Percentiles rank a stretch among this genome's conserved stretches.
Conservation (phyloP, 1,140 invertebrate species). For the Probaryconus sp. region DNA sequence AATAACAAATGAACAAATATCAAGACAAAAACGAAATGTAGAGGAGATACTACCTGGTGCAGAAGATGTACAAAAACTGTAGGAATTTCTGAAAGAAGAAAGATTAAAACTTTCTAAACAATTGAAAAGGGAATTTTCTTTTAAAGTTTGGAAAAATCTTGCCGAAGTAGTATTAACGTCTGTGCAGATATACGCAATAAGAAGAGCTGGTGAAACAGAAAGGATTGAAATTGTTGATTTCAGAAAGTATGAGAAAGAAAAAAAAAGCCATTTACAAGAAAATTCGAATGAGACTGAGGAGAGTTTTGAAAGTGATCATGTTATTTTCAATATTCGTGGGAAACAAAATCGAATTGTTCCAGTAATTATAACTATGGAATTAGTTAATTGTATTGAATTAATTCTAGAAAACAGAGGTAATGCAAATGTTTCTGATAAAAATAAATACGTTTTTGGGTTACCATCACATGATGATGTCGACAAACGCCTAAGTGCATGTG, state of each 20-base stretch:
- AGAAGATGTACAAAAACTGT: not conserved
- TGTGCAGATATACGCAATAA: slow-evolving; percentile 4
- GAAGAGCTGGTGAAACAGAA: slow-evolving; percentile 6
- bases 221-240: not conserved
- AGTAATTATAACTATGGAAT: slow-evolving; percentile 4
- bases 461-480: not conserved
- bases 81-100: not conserved
- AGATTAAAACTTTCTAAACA: not conserved
- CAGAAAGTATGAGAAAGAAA: not conserved
- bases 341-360: slow-evolving; percentile 8
- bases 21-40: slow-evolving; percentile 8
- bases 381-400: slow-evolving; percentile 6
- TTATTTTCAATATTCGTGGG: slow-evolving; percentile 12
- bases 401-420: not conserved
- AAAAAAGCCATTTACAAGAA: not conserved
- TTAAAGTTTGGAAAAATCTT: not conserved
- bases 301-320: not conserved
- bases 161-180: slow-evolving; percentile 2
- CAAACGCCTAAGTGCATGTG: not conserved
- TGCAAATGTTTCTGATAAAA: not conserved
- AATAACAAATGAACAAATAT: slow-evolving; percentile 1
- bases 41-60: slow-evolving; percentile 2
- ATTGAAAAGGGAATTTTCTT: slow-evolving; percentile 5
- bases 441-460: not conserved
- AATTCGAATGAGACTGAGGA: not conserved